A percentile compares a stretch with the other conserved stretches of the same genome.
Evolutionary conservation across 2,888 invertebrate genomes (phyloP).

Genomic region (Frankliniella fusca): DNA sequence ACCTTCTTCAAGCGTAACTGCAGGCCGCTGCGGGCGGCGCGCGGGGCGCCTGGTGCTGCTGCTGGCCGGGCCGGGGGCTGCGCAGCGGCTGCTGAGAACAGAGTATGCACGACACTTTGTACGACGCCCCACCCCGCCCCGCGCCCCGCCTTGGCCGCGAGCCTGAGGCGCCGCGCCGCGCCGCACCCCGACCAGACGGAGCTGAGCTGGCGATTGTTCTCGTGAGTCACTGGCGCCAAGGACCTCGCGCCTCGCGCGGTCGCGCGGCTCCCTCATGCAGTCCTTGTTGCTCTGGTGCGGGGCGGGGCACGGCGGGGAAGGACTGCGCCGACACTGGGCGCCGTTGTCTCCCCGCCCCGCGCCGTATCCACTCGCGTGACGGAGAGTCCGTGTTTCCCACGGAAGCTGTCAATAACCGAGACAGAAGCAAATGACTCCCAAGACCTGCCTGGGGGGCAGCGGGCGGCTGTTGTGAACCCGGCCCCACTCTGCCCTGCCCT

Average conservation of each 20-base stretch:
- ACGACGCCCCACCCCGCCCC: neutral
- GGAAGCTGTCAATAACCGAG: neutral
- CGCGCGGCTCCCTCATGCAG: too few relatives aligned
- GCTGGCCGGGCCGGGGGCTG: too few relatives aligned
- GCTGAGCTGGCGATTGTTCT: neutral
- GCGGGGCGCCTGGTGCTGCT: too few relatives aligned
- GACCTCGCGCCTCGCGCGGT: neutral
- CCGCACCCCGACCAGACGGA: neutral
- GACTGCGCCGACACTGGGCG: neutral
- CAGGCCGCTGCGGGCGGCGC: too few relatives aligned
- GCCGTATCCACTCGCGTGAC: too few relatives aligned
- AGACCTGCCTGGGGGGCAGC: too few relatives aligned
- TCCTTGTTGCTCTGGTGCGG: too few relatives aligned
- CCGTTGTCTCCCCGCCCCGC: neutral
- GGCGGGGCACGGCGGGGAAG: neutral
- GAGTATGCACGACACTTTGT: slow-evolving; percentile 12
- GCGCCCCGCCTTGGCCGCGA: slow-evolving; percentile 9
- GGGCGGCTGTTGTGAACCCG: neutral
- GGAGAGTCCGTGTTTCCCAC: too few relatives aligned
- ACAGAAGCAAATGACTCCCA: too few relatives aligned
- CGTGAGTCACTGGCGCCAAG: slow-evolving; percentile 2
- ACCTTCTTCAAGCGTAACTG: too few relatives aligned
- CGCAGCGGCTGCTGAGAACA: neutral
- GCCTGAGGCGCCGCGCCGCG: neutral
- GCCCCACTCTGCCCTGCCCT: neutral